A percentile compares a stretch with the other conserved stretches of the same genome.
Evolutionary conservation across 1,140 invertebrate genomes (phyloP).

Genomic region (Caerostris darwini): DNA sequence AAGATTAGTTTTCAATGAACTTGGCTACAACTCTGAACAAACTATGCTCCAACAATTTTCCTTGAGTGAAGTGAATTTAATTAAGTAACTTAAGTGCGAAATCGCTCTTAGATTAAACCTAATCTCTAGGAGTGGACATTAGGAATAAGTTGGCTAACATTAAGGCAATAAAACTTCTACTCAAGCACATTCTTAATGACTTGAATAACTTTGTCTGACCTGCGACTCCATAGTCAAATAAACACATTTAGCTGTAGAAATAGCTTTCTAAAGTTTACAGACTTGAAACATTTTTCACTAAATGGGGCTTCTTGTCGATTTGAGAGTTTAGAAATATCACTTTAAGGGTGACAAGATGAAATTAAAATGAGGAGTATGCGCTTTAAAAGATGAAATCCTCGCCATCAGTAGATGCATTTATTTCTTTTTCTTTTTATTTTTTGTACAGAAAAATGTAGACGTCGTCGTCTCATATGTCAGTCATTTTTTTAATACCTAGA

Average conservation of each 20-base stretch:
- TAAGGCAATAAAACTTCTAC: conserved; percentile 75
- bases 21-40: conserved; percentile 1
- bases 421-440: not conserved
- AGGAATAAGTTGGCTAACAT: conserved; percentile 75
- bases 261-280: conserved; percentile 61
- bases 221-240: conserved; percentile 75
- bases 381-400: not conserved
- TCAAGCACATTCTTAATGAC: conserved; percentile 67
- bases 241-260: conserved; percentile 69
- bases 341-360: conserved; percentile 61
- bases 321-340: conserved; percentile 67
- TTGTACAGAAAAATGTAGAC: not conserved
- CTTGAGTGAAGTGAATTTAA: conserved; percentile 71
- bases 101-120: conserved; percentile 76
- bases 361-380: not conserved
- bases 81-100: conserved; percentile 76
- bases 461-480: not conserved
- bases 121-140: conserved; percentile 77
- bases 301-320: conserved; percentile 66
- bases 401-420: not conserved
- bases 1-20: conserved; percentile 62
- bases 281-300: conserved; percentile 62
- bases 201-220: conserved; percentile 73
- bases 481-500: not conserved
- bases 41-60: conserved; percentile 53